Evolutionary conservation across 1,140 invertebrate genomes (phyloP).

Genomic region (Caerostris darwini): DNA sequence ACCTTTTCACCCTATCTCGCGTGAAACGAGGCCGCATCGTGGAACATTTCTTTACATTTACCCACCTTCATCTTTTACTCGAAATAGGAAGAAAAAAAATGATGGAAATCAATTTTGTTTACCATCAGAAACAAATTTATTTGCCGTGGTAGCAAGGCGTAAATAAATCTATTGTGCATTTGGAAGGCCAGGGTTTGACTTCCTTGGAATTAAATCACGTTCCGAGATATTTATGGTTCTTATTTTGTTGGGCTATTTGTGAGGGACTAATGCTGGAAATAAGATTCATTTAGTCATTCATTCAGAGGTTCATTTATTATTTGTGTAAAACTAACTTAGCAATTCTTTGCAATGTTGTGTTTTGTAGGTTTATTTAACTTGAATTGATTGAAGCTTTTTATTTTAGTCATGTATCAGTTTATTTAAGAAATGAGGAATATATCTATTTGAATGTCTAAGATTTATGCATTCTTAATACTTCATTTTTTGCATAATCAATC

Average conservation of each 20-base stretch:
- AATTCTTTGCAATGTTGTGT: background rate
- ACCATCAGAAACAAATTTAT: conserved; percentile 61
- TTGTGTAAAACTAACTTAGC: background rate
- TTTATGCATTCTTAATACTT: no score
- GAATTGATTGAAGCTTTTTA: no score
- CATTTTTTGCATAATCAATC: no score
- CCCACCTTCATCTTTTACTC: conserved; percentile 13
- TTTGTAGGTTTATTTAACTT: background rate
- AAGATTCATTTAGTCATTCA: conserved; percentile 13
- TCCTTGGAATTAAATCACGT: conserved; percentile 56
- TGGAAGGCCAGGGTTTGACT: background rate
- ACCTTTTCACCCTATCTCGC: conserved; percentile 42
- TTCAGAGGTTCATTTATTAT: background rate
- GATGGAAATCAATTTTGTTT: conserved; percentile 70
- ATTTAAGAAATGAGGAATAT: no score
- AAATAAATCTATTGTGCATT: conserved; percentile 65
- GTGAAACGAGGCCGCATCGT: conserved; percentile 17
- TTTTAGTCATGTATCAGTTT: no score
- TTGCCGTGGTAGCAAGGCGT: conserved; percentile 16
- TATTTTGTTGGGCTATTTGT: conserved; percentile 53
- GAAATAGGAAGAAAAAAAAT: background rate
- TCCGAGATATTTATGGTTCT: conserved; percentile 51
- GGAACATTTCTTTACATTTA: conserved; percentile 42
- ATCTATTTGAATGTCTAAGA: no score
- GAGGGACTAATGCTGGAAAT: background rate